phyloP scores from a whole-genome alignment of 2,113 vertebrate species.

The Coturnix japonica region DNA sequence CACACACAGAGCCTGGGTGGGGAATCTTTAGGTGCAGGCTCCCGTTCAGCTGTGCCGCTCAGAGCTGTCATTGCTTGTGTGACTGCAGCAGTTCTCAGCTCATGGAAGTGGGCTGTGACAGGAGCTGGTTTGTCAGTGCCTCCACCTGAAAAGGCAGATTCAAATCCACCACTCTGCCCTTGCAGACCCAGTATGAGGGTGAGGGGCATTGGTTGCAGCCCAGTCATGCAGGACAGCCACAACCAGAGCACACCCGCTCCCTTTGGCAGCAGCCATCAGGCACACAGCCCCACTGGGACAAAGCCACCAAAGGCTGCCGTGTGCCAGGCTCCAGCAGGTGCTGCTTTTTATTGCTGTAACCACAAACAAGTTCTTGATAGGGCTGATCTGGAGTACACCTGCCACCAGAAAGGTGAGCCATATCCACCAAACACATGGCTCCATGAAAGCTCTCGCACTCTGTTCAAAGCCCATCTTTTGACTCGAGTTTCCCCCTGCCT shows the following conservation, averaged over 20 bases:
- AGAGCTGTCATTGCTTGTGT: neutral
- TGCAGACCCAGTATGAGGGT: rapidly evolving
- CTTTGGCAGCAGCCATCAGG: rapidly evolving
- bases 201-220: rapidly evolving
- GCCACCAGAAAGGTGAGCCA: conserved; percentile 78
- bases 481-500: conserved; percentile 26
- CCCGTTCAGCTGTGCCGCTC: neutral
- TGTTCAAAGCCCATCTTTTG: conserved; percentile 51
- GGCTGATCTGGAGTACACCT: conserved; percentile 68
- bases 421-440: conserved; percentile 66
- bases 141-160: neutral
- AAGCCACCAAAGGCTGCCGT: conserved; percentile 57
- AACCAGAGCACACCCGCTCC: neutral
- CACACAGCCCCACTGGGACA: conserved; percentile 27
- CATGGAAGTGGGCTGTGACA: rapidly evolving
- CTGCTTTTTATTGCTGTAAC: conserved; percentile 58
- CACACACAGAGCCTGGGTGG: neutral
- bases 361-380: conserved; percentile 53
- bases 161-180: neutral
- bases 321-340: conserved; percentile 74
- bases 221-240: neutral
- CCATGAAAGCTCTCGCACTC: conserved; percentile 52
- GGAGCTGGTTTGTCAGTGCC: neutral
- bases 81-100: neutral
- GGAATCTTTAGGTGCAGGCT: neutral